These are phyloP conservation scores for Sander vitreus DNA, from an alignment of 2,113 vertebrate genomes.

Conservation along the genomic window DNA sequence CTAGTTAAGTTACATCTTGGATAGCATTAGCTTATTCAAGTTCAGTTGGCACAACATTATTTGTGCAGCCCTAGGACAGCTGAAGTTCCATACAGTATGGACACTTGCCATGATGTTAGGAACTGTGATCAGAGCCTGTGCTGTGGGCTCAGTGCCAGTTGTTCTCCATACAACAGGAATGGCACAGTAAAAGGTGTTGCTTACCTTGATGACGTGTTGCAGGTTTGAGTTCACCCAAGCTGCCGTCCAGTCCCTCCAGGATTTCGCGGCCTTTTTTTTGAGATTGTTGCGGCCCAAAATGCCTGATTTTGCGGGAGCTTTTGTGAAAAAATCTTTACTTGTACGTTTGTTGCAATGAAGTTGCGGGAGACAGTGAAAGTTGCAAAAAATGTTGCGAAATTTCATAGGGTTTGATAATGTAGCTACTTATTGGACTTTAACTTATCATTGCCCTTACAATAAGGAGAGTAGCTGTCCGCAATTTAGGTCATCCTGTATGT, in stretches of 20 bases:
- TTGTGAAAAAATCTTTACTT: too few relatives aligned
- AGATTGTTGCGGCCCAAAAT: too few relatives aligned
- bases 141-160: conserved; percentile 2
- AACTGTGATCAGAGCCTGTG: not conserved
- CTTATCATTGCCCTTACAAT: too few relatives aligned
- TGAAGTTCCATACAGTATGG: not conserved
- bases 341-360: too few relatives aligned
- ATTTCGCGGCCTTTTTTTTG: too few relatives aligned
- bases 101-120: not conserved
- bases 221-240: not conserved
- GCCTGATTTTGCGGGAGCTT: too few relatives aligned
- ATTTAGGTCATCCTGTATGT: too few relatives aligned
- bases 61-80: not conserved
- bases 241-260: not conserved
- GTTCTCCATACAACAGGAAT: conserved; percentile 8
- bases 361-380: too few relatives aligned
- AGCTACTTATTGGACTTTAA: too few relatives aligned
- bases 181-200: not conserved
- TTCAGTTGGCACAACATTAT: not conserved
- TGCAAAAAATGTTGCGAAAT: too few relatives aligned
- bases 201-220: not conserved
- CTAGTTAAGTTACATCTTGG: not conserved
- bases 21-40: not conserved
- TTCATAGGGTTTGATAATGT: too few relatives aligned
- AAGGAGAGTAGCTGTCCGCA: too few relatives aligned